Base-by-base conservation (phyloP, 1,140 invertebrate genomes). In the Phortica variegata region DNA sequence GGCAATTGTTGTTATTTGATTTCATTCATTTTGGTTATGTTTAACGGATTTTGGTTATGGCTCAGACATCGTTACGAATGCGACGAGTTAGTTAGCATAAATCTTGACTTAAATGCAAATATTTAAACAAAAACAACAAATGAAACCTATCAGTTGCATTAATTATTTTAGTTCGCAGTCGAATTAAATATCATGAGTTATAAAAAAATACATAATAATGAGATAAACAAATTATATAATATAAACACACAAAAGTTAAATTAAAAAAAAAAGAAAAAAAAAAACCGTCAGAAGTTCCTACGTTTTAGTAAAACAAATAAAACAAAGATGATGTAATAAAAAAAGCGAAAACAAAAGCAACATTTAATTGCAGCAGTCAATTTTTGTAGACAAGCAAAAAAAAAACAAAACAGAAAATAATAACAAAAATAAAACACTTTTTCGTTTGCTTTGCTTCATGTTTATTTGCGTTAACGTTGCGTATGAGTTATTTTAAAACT, bases 261-360 rank as follows among this genome's bases (percentile, higher is more conserved):
- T 55, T 34, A 37, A 48, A 47, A 58, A 43, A 58, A 52, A 40
- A 54, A 37, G 41, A 45, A 23, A 47, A 43, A 52, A 47, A 17
- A 57, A 41, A 58, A 57, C 56, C 61, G 60, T 58, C 65, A 60
- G 63, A 68, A 68, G 63, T 68, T 68, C 63, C 63, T 68, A 68
- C 60, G 63, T 68, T 66, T 68, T 68, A 68, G 63, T 68, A 56
- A 68, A 52, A 66, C 59, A 52, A 39, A 60, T 53, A 58, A 47
- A 26, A 36, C 18, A 52, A 38, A 39, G 34, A 36, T 15, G 21
- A 40, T 8, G 13, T n/a, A 9, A 36, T 44, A 36, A 34, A 47
- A 36, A 46, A 41, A 49, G 21, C 46, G 38, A 42, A 52, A 48
- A 42, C 29, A 58, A 52, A 21, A 31, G 50, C 49, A 55, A 43